A percentile compares a stretch with the other conserved stretches of the same genome.
phyloP scores from a whole-genome alignment of 2,113 vertebrate genomes.

The Otolemur garnettii region DNA sequence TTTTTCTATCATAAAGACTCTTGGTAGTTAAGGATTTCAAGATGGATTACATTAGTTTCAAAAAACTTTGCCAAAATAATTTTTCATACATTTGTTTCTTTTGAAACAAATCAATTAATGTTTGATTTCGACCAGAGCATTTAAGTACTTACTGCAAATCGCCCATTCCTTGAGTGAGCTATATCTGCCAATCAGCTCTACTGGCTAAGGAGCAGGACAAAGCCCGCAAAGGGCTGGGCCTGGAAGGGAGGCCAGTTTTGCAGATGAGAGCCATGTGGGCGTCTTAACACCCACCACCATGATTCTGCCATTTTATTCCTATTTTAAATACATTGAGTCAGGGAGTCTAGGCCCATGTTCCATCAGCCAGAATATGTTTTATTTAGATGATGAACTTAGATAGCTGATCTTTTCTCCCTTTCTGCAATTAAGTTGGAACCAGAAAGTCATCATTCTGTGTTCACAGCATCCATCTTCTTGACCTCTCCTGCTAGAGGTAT shows the following conservation, averaged over 20 bases:
- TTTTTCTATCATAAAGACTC: conserved; percentile 38
- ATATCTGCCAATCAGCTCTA: background rate
- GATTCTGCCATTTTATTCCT: background rate
- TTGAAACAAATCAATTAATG: background rate
- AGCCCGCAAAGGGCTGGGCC: background rate
- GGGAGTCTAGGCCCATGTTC: background rate
- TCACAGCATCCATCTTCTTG: background rate
- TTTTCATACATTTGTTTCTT: conserved; percentile 16
- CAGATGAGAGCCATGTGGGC: background rate
- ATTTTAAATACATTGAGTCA: background rate
- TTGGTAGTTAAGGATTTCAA: conserved; percentile 42
- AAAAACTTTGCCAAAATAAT: conserved; percentile 21
- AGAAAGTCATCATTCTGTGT: background rate
- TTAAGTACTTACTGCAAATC: conserved; percentile 22
- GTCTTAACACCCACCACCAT: background rate
- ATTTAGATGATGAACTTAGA: background rate
- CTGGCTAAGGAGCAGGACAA: background rate
- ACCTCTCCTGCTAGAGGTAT: background rate
- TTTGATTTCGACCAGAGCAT: conserved; percentile 31
- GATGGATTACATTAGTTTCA: background rate
- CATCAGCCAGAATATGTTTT: background rate
- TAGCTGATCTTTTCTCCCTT: background rate
- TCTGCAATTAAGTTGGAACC: background rate
- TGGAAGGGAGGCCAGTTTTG: background rate
- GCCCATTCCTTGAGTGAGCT: background rate